phyloP scores from a whole-genome alignment of 1,140 invertebrate genomes.

The Octopus bimaculoides region DNA sequence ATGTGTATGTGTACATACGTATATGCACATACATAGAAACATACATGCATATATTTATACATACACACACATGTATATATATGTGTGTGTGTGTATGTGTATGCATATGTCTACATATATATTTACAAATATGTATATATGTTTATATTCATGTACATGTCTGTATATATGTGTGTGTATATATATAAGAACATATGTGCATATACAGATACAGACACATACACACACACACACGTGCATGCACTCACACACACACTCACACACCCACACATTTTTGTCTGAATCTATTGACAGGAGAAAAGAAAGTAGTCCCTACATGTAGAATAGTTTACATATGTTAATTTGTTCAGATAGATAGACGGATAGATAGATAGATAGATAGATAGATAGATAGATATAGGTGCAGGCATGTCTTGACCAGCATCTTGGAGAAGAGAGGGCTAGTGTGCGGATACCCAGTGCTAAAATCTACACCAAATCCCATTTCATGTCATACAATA shows the following conservation, averaged over 20 bases:
- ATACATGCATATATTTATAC: not conserved
- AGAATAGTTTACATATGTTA: too few relatives aligned
- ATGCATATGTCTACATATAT: not conserved
- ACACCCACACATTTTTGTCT: not conserved
- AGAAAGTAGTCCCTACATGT: too few relatives aligned
- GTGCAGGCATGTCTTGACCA: too few relatives aligned
- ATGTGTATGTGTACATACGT: not conserved
- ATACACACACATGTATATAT: not conserved
- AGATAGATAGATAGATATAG: too few relatives aligned
- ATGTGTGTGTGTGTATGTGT: not conserved
- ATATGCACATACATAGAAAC: not conserved
- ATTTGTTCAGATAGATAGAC: too few relatives aligned
- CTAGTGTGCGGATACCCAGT: too few relatives aligned
- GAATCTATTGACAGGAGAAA: not conserved
- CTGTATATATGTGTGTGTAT: not conserved
- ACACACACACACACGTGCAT: not conserved
- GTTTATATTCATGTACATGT: not conserved
- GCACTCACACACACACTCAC: not conserved
- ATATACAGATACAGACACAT: not conserved
- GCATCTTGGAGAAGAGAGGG: too few relatives aligned
- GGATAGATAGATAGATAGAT: too few relatives aligned
- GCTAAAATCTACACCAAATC: too few relatives aligned
- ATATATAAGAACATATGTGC: not conserved
- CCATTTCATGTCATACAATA: too few relatives aligned
- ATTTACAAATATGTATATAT: not conserved